A percentile compares a stretch with the other conserved stretches of the same genome.
Conservation (phyloP, 2,888 invertebrate genomes). For the Ceriagrion tenellum region DNA sequence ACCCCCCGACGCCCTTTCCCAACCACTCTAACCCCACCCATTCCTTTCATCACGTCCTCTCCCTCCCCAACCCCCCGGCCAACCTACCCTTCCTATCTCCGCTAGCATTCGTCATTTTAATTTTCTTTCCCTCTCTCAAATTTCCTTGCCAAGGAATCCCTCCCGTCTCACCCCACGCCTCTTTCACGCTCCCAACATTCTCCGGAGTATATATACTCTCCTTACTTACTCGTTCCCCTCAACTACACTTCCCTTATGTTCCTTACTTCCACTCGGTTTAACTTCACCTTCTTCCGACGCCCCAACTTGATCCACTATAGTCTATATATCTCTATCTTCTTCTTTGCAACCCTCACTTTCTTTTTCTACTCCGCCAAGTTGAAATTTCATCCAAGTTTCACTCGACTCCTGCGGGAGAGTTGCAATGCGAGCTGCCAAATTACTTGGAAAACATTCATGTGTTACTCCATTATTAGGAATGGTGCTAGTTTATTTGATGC, state of each 20-base stretch:
- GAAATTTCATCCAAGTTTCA: not conserved
- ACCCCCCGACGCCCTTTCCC: not conserved
- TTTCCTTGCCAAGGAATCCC: not conserved
- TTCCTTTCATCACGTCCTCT: not conserved
- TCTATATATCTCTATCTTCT: conserved; percentile 21
- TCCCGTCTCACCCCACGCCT: not conserved
- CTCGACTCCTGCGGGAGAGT: not conserved
- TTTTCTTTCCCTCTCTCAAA: not conserved
- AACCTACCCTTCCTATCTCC: not conserved
- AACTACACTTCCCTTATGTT: conserved; percentile 17
- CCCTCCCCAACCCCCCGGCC: not conserved
- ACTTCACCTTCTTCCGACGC: not conserved
- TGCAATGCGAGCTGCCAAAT: not conserved
- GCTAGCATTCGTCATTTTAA: conserved; percentile 27
- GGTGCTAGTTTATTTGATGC: no score
- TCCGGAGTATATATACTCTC: not conserved
- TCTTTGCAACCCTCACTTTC: not conserved
- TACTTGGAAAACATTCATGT: not conserved
- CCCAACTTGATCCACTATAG: not conserved
- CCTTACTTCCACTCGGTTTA: conserved; percentile 29
- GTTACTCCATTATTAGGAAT: no score
- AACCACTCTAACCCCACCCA: not conserved
- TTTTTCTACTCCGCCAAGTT: not conserved
- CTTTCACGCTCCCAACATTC: not conserved
- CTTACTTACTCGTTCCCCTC: conserved; percentile 3